phyloP scores from a whole-genome alignment of 2,113 vertebrate genomes.

The Clarias gariepinus region DNA sequence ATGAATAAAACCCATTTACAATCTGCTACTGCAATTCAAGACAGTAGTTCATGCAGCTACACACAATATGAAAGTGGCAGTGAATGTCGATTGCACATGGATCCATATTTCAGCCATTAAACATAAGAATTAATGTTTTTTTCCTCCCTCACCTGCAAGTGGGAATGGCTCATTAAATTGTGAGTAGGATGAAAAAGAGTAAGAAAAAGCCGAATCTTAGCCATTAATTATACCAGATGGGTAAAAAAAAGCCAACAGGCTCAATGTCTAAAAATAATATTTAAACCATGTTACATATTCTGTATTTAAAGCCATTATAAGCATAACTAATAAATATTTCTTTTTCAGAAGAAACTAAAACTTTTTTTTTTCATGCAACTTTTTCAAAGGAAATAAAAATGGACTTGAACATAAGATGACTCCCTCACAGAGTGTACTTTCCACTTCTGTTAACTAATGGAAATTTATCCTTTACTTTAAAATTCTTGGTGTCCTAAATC shows the following conservation, averaged over 20 bases:
- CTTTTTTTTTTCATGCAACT: too few species aligned
- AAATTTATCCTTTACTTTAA: too few species aligned
- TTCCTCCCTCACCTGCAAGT: neutral
- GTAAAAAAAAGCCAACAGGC: neutral
- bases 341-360: too few species aligned
- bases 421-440: too few species aligned
- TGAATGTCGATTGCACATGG: neutral
- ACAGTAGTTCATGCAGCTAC: neutral
- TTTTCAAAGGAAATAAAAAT: too few species aligned
- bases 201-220: neutral
- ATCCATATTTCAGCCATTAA: constrained; percentile 2
- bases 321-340: too few species aligned
- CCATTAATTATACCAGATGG: neutral
- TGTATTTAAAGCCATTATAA: too few species aligned
- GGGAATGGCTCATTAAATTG: neutral
- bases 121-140: neutral
- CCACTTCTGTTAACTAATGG: too few species aligned
- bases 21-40: neutral
- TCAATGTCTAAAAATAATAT: neutral
- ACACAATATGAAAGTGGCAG: neutral
- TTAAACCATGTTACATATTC: neutral
- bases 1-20: neutral
- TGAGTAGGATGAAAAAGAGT: neutral
- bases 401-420: too few species aligned
- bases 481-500: too few species aligned